phyloP scores from a whole-genome alignment of 2,113 vertebrate genomes.

The Pandion haliaetus region DNA sequence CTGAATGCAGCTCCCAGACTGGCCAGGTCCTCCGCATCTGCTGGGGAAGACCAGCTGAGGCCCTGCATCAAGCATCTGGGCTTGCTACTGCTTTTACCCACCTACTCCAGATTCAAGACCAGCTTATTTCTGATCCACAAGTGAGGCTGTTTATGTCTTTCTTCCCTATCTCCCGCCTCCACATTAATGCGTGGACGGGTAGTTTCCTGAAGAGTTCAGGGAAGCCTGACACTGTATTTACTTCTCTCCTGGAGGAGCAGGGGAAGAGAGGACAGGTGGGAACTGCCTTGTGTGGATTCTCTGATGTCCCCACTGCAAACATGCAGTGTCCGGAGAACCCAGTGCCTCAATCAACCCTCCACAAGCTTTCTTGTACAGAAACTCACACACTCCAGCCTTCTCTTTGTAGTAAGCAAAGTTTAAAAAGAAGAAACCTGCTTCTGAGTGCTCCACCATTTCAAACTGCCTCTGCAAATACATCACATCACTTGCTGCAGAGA shows the following conservation, averaged over 20 bases:
- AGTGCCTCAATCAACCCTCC: not conserved
- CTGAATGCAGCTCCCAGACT: rapidly evolving
- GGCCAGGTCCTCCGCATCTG: not conserved
- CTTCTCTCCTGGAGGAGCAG: not conserved
- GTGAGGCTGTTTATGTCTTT: not conserved
- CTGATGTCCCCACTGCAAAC: not conserved
- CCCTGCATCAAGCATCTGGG: not conserved
- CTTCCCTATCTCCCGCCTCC: not conserved
- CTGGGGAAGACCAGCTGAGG: not conserved
- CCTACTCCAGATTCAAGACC: rapidly evolving
- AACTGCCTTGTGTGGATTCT: not conserved
- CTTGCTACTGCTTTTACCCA: not conserved
- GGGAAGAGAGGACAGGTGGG: not conserved
- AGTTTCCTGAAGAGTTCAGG: not conserved
- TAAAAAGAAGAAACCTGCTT: not conserved
- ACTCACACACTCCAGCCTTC: not conserved
- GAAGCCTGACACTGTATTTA: not conserved
- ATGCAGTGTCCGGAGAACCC: not conserved
- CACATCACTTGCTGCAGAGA: not conserved
- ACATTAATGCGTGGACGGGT: not conserved
- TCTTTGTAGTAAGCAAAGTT: not conserved
- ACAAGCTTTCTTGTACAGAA: not conserved
- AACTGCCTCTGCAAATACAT: not conserved
- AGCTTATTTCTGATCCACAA: not conserved
- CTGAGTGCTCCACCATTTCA: not conserved